Evolutionary conservation across 2,797 vertebrate genomes (phyloP), one percentile per base, ranked within the genome.

Genomic region (Falco peregrinus): DNA sequence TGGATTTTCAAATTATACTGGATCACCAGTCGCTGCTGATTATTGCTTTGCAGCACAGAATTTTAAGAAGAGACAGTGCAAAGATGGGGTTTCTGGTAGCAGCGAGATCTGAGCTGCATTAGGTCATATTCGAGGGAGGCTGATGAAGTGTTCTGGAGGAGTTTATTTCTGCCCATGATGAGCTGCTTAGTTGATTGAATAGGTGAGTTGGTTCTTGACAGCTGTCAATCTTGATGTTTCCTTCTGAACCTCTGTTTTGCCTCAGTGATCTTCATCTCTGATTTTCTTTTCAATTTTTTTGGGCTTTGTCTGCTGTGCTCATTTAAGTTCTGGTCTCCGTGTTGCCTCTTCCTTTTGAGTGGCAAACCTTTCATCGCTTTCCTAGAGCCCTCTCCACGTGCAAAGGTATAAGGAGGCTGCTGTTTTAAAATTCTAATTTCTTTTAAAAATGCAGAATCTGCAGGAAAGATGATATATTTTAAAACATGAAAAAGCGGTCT

Each of bases 181-280:
- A 93, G 65, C 82, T 90, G 71, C 79, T 93, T 41, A 17, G 41
- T 18, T 88, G 87, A 65, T 57, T 75, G 89, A 86, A 75, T 56
- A 75, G 73, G 84, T 65, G 82, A 81, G 48, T 94, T 51, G 9
- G 13, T 81, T 81, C 79, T 88, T 88, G 92, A 84, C 76, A 88
- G 83, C 70, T 96, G 79, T 86, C 93, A 84, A 0, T 96, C 89
- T 59, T 45, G 8, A n/a, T 68, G 33, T 60, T 85, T 91, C 28
- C 78, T 87, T 85, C 45, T 57, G 28, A 63, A 48, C n/a, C 45
- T 64, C 56, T 54, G 14, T 33, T 94, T 92, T 87, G 56, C 75
- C 41, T 89, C 47, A n/a, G 47, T 63, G 53, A 68, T 82, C 56
- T 63, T 90, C 33, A 48, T 57, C n/a, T 85, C 64, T 61, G 50